A percentile compares a stretch with the other conserved stretches of the same genome.
phyloP scores from a whole-genome alignment of 2,888 invertebrate species.

The Exocentrus adspersus region DNA sequence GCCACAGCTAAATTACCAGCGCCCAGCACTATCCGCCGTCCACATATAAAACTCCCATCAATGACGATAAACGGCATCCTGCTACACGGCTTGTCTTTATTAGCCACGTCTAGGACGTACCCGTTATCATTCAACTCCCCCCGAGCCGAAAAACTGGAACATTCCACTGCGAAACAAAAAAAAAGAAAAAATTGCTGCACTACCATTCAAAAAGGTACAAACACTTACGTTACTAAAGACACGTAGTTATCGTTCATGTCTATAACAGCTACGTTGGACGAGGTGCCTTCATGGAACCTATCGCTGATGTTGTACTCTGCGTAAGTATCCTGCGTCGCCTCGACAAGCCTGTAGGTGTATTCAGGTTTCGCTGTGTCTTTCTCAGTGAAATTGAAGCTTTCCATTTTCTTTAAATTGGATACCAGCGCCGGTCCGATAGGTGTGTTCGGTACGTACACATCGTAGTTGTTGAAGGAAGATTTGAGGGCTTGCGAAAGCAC shows the following conservation, averaged over 20 bases:
- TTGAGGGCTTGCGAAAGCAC: conserved; percentile 49
- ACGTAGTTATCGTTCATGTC: conserved; percentile 75
- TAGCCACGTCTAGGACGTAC: conserved; percentile 65
- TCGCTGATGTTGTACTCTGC: conserved; percentile 51
- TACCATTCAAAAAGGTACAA: conserved; percentile 22
- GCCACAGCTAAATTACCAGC: conserved; percentile 65
- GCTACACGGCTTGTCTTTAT: conserved; percentile 50
- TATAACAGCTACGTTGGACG: conserved; percentile 72
- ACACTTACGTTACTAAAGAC: conserved; percentile 73
- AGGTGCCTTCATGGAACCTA: conserved; percentile 61
- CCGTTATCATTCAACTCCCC: conserved; percentile 65
- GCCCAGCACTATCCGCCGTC: conserved; percentile 66
- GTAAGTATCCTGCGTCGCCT: conserved; percentile 54
- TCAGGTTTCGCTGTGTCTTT: conserved; percentile 46
- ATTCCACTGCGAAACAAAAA: conserved; percentile 64
- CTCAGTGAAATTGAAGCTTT: conserved; percentile 53
- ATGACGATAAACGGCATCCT: conserved; percentile 61
- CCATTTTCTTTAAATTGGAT: conserved; percentile 53
- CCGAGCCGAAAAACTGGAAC: conserved; percentile 66
- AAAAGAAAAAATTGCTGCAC: not conserved
- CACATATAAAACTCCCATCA: conserved; percentile 63
- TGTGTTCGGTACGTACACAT: conserved; percentile 57
- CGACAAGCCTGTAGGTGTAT: conserved; percentile 54
- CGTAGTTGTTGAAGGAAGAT: conserved; percentile 54
- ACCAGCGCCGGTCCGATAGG: conserved; percentile 56